Base-by-base conservation (phyloP, 2,113 vertebrate species). In the Ammodytes dubius region DNA sequence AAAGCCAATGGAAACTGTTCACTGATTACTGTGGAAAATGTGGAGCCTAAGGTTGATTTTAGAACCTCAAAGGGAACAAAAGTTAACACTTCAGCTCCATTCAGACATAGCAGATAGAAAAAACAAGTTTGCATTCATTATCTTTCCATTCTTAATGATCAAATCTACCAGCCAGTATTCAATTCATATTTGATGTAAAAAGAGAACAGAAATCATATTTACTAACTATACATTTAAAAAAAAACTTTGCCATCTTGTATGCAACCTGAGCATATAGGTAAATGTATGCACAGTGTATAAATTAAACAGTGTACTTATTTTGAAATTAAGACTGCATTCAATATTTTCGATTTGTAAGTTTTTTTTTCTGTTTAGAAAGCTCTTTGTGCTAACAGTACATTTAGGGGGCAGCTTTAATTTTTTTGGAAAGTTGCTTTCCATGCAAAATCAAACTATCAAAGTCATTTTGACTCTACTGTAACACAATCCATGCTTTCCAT, bases 311-410 rank as follows among this genome's bases (percentile, higher is more conserved):
- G 8, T 61, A n/a, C 4, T 59, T 63, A 6, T 14, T 70, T 6
- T 58, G 8, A 66, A 69, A 58, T 39, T 27, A 11, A 54, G 42
- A 43, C 4, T 67, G 35, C 27, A 40, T 53, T 39, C 35, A 42
- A 19, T 19, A 59, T 61, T 57, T 46, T 27, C 2, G n/a, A 7
- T 53, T 83, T 69, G 56, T 56, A 49, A 63, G 10, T 58, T 46
- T 57, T 50, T 37, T 56, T 27, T 59, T 5, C 61, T 60, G 50
- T 77, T 73, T 75, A 14, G 74, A 7, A 12, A 15, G 15, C 3
- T 76, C 59, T 65, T 61, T 87, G 12, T 71, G 17, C 45, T 77
- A 82, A 80, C n/a, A 54, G 47, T 70, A 15, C 59, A 63, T 83
- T 69, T 68, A 58, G 40, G 45, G 13, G 27, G 59, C n/a, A 57